Base-by-base conservation (phyloP, 2,797 vertebrate genomes). In the Galago senegalensis region DNA sequence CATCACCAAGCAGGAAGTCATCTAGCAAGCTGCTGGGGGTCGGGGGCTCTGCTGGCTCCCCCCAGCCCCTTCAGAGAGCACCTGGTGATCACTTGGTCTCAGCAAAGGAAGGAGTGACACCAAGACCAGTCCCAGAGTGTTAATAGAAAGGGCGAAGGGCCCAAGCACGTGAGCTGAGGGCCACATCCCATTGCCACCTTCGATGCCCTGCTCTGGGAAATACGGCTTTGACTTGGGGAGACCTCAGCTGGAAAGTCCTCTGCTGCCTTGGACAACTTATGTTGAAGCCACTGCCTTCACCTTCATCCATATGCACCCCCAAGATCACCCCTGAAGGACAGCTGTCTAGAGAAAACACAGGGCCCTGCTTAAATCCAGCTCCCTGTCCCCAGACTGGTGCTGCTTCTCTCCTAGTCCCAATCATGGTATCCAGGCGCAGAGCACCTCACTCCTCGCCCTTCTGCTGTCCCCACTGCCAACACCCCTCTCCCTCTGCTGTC, bases 1-100 rank as follows among this genome's bases (percentile, higher is more conserved):
- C 95, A 99, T 99, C 98, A 99, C 99, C 37, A 99, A 99, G 98
- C 99, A 99, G 97, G 99, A 99, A 98, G 99, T 99, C 98, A 99
- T 99, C 98, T 99, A 99, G 99, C 98, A 94, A 85, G 97, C 29
- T 10, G 27, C 88, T 23, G n/a, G 96, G 96, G 94, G 85, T 21
- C 25, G 0, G 97, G 96, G 95, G 65, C 67, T 94, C 89, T 65
- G 61, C 88, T 31, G 65, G 67, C 73, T 93, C 58, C 80, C 63
- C 79, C 61, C 34, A 83, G 18, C n/a, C 89, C 95, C 96, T 81
- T 89, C 69, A 16, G 60, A 97, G 93, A 93, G 73, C 14, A 5
- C 95, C 87, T 79, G 70, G 70, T 63, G 49, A 69, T 81, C 82
- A 76, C 73, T 40, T 53, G 85, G 72, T 90, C 83, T 79, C 37